These are phyloP conservation scores for Sorex maritimensis DNA, from an alignment of 2,797 vertebrate species.

Conservation along the genomic window DNA sequence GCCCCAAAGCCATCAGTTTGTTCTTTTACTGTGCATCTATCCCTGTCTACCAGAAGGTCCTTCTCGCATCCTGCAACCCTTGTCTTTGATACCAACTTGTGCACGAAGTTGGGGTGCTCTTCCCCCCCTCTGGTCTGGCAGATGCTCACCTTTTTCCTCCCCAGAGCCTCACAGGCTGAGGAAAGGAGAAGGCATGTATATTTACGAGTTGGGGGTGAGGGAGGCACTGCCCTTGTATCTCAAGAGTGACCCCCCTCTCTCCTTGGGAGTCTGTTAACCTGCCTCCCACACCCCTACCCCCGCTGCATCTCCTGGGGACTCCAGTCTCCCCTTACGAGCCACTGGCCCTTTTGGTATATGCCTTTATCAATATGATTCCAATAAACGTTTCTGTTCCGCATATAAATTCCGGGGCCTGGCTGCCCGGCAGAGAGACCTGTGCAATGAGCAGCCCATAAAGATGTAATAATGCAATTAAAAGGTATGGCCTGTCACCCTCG, in stretches of 20 bases:
- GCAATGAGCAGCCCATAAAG: slow-evolving; percentile 83
- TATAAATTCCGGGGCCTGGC: slow-evolving; percentile 81
- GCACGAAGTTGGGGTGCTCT: not conserved
- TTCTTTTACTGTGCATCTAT: not conserved
- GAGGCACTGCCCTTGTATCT: not conserved
- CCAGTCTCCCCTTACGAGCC: slow-evolving; percentile 21
- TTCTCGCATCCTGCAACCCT: not conserved
- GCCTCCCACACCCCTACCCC: not conserved
- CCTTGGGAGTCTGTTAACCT: slow-evolving; percentile 15
- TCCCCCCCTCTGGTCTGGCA: no score
- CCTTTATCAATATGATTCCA: slow-evolving; percentile 85
- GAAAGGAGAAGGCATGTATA: not conserved
- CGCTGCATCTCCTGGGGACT: slow-evolving; percentile 39
- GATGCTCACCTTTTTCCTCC: no score
- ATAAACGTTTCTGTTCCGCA: slow-evolving; percentile 81
- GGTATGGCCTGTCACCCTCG: slow-evolving; percentile 78
- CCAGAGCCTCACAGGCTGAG: not conserved
- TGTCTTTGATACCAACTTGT: not conserved
- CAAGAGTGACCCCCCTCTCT: not conserved
- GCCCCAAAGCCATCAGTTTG: no score
- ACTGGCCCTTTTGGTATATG: slow-evolving; percentile 70
- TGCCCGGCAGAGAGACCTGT: slow-evolving; percentile 66
- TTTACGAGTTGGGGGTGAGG: not conserved
- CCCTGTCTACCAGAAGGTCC: not conserved
- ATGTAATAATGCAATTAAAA: slow-evolving; percentile 86